Conservation (phyloP, 2,888 invertebrate species). For the Pseudococcus longispinus region DNA sequence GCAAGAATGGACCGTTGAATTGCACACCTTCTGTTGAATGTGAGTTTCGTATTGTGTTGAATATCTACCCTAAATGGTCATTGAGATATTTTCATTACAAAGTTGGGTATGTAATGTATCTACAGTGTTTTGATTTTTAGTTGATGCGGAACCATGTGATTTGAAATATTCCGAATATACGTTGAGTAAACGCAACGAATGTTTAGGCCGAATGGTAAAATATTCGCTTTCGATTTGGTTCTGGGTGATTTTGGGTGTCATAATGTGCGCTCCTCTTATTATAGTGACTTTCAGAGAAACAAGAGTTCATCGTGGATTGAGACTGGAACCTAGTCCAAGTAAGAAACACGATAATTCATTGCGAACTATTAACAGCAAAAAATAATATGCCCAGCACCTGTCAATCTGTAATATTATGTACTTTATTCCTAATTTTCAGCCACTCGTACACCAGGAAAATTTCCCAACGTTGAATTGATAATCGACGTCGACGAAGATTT, state of each 20-base stretch:
- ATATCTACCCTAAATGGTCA: background rate
- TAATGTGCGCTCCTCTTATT: background rate
- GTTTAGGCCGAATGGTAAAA: background rate
- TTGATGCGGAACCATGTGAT: conserved; percentile 3
- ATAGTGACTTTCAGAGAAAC: conserved; percentile 13
- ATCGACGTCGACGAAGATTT: conserved; percentile 32
- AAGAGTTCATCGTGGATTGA: background rate
- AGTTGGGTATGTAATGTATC: background rate
- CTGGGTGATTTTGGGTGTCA: background rate
- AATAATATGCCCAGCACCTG: background rate
- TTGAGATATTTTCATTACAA: background rate
- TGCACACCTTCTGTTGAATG: background rate
- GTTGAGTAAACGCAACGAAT: background rate
- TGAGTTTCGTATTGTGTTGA: background rate
- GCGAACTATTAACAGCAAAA: background rate
- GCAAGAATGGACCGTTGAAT: background rate
- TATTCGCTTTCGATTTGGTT: background rate
- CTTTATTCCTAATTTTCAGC: background rate
- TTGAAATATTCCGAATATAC: conserved; percentile 4
- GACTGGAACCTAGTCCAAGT: background rate
- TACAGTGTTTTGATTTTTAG: background rate
- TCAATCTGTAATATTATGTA: background rate
- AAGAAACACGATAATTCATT: background rate
- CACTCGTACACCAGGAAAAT: background rate
- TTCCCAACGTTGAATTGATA: background rate